Evolutionary conservation across 2,888 invertebrate genomes (phyloP), one percentile per base, ranked within the genome.

Genomic region (Melikaiella ostensackeni): DNA sequence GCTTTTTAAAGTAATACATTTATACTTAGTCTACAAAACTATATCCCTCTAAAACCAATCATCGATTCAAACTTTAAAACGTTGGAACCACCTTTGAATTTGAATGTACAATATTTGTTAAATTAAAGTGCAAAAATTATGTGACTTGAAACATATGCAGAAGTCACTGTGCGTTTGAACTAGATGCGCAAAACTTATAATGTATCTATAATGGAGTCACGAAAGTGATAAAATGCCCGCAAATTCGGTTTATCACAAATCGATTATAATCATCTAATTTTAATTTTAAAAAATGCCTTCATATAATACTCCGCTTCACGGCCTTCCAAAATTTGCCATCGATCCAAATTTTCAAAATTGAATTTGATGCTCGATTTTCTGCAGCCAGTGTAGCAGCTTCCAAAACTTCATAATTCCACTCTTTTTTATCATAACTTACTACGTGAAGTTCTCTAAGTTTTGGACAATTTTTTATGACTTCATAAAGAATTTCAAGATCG

Each of bases 311-410:
- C 8, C 8, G 1, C n/a, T n/a, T 50, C 50, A 50, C 50, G 8
- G 50, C 50, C n/a, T 50, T 50, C 50, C 50, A 50, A 19, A 50
- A 50, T 50, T 50, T 50, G 2, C 50, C 50, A n/a, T 50, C n/a
- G 50, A 50, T 50, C 50, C 50, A 50, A 50, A 50, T 50, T 50
- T 50, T 19, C n/a, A 50, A 50, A 50, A 50, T 50, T n/a, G n/a
- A 50, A 50, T n/a, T n/a, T 50, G 50, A 8, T n/a, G 50, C 2
- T n/a, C 50, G 50, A 50, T 50, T 50, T n/a, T 50, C 8, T 8
- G 50, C n/a, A 50, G n/a, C 8, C n/a, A n/a, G n/a, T 50, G n/a
- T n/a, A 50, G 50, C 50, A n/a, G 50, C n/a, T n/a, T 50, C 50
- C 8, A 50, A 50, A 50, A 50, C n/a, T 50, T 50, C 7, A n/a